These are phyloP conservation scores for Myopa testacea DNA, from an alignment of 2,888 invertebrate genomes.

Conservation along the genomic window DNA sequence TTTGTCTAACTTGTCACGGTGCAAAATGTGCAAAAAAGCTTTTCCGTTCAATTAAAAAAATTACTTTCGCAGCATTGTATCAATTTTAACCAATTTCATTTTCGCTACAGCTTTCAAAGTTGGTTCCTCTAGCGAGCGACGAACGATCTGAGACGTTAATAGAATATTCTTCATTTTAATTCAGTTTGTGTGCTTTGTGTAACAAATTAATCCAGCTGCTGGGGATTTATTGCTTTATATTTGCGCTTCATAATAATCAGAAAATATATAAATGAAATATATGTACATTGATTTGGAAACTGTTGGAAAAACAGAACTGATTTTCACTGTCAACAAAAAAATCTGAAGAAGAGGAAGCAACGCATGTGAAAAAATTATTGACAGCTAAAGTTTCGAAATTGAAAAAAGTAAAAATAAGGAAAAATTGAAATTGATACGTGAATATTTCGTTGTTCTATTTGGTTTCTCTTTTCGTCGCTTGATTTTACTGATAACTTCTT, in stretches of 20 bases:
- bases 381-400: constrained; percentile 32
- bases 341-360: constrained; percentile 18
- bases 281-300: neutral
- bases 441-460: constrained; percentile 29
- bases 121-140: neutral
- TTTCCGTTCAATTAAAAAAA: neutral
- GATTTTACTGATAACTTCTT: constrained; percentile 35
- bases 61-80: too few species aligned
- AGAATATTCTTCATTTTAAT: constrained; percentile 16
- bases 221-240: constrained; percentile 17
- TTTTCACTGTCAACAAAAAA: constrained; percentile 12
- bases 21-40: neutral
- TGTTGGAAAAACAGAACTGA: neutral
- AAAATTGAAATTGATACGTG: constrained; percentile 34
- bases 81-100: too few species aligned
- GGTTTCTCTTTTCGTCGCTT: constrained; percentile 35
- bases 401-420: constrained; percentile 14
- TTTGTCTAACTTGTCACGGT: neutral
- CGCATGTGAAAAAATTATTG: constrained; percentile 15
- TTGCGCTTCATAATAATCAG: constrained; percentile 3
- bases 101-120: neutral
- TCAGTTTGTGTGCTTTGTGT: constrained; percentile 13
- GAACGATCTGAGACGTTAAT: neutral
- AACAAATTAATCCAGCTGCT: constrained; percentile 4
- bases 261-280: constrained; percentile 8